Base-by-base conservation (phyloP, 1,140 invertebrate genomes). In the Lamellibrachia luymesi region DNA sequence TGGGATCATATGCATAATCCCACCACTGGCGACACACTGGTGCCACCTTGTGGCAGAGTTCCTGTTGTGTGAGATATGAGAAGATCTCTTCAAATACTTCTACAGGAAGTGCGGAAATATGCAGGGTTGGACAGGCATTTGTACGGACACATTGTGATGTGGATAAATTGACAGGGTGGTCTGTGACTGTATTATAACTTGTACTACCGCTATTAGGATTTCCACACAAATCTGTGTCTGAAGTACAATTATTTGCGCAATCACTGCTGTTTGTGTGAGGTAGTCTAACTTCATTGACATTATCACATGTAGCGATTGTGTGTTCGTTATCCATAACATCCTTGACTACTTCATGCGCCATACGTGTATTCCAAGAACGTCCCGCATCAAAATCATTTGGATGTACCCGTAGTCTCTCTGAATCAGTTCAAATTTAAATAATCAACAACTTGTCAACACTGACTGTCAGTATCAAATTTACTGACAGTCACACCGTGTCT, bases 1-100 rank as follows among this genome's bases (percentile, higher is more conserved):
- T 91, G 50, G 90, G 90, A 91, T 91, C 90, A n/a, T 91, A 91
- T 10, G 90, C 90, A 50, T 50, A 91, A 4, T 91, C 90, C 27
- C 49, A 4, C 90, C 90, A 91, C 10, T 50, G 90, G 2, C 17
- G 38, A 91, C 90, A 91, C 49, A 91, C 90, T 38, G 27, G 90
- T n/a, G 90, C 90, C 38, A 91, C 90, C 49, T 49, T 91, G 25
- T 49, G 38, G 50, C 90, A 91, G 4, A 91, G 90, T 91, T 91
- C 90, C 22, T 91, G 2, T 13, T 49, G 38, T 27, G 90, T 91
- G 17, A 91, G 90, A 22, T 91, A n/a, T 13, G 90, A 91, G 90
- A 91, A 91, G 49, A 91, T 51, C 50, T 91, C 10, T 13, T 10
- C 49, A 91, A 91, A 51, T 38, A 91, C 50, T 38, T 91, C 90